Base-by-base conservation (phyloP, 2,888 invertebrate genomes). In the Cheilosia vernalis region DNA sequence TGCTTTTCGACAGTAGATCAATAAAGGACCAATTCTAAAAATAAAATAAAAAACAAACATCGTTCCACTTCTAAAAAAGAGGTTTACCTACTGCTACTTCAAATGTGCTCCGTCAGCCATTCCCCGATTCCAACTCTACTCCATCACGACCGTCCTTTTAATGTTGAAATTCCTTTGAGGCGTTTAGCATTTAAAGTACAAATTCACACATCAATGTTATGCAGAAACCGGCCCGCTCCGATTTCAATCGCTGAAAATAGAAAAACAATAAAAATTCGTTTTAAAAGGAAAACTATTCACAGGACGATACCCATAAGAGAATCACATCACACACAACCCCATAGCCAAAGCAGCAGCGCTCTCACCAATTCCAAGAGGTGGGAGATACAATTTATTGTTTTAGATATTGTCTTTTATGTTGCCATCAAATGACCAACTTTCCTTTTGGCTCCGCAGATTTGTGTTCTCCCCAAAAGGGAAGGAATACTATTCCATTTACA, bases 331-430 rank as follows among this genome's bases (percentile, higher is more conserved):
- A 55, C 24, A 73, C 42, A 55, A 53, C 40, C 33, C 24, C 13
- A 15, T 17, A 19, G 37, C 40, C 60, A 33, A 33, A 51, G 27
- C 15, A 19, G 60, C 74, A 51, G 27, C 19, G 37, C 44, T 37
- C 44, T 30, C 58, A 44, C 30, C 61, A 67, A 33, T 77, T 72
- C 49, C 47, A 74, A 85, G 81, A 81, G 85, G 81, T 80, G 81
- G 81, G 80, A 81, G 85, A 81, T 21, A 72, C 19, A 85, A 85
- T 85, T 85, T 85, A 85, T 85, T 81, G 85, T 81, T 85, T 66
- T 53, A 81, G 85, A 85, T 85, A 85, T 85, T 85, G 85, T 85
- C 85, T 85, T 85, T 85, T 85, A 85, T 85, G 85, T 85, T 81
- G 76, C 81, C 85, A 81, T 85, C 81, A 81, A 81, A 85, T 85